A percentile compares a stretch with the other conserved stretches of the same genome.
These are phyloP conservation scores for Sparidentex hasta DNA, from an alignment of 2,797 vertebrate species.

Conservation along the genomic window DNA sequence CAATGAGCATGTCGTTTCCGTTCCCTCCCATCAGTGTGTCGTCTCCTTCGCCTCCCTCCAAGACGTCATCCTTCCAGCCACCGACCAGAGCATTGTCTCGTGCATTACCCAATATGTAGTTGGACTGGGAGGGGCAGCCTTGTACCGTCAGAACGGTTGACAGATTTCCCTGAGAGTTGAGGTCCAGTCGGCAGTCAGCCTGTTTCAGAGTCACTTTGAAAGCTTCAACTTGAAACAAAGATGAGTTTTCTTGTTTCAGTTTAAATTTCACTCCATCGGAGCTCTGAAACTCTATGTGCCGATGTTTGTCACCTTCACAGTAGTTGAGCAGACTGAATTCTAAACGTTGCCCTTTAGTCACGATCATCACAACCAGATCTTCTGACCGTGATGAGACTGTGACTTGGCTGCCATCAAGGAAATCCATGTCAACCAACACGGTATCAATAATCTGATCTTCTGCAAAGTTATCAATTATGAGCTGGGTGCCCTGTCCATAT, in stretches of 20 bases:
- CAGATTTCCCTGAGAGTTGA: slow-evolving; percentile 59
- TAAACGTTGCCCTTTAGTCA: slow-evolving; percentile 24
- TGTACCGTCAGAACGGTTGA: slow-evolving; percentile 64
- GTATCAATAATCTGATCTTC: slow-evolving; percentile 52
- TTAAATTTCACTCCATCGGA: slow-evolving; percentile 61
- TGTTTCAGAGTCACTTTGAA: slow-evolving; percentile 67
- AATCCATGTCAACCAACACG: slow-evolving; percentile 66
- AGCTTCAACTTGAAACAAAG: slow-evolving; percentile 33
- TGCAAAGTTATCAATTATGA: slow-evolving; percentile 65
- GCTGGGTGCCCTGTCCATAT: neutral
- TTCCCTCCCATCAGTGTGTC: slow-evolving; percentile 68
- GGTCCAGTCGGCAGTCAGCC: slow-evolving; percentile 61
- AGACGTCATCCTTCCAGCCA: slow-evolving; percentile 55
- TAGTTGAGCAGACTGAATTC: slow-evolving; percentile 36
- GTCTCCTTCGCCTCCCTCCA: slow-evolving; percentile 68
- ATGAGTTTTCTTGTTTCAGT: slow-evolving; percentile 17
- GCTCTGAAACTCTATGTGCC: slow-evolving; percentile 58
- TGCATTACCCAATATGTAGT: slow-evolving; percentile 60
- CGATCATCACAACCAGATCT: slow-evolving; percentile 33
- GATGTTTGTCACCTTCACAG: neutral
- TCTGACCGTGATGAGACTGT: neutral
- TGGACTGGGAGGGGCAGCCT: slow-evolving; percentile 58
- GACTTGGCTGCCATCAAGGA: slow-evolving; percentile 38
- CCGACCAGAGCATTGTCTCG: slow-evolving; percentile 62
- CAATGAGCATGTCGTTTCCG: slow-evolving; percentile 68